These are phyloP conservation scores for Hirtodrosophila histrioides DNA, from an alignment of 2,888 invertebrate genomes.

Conservation along the genomic window DNA sequence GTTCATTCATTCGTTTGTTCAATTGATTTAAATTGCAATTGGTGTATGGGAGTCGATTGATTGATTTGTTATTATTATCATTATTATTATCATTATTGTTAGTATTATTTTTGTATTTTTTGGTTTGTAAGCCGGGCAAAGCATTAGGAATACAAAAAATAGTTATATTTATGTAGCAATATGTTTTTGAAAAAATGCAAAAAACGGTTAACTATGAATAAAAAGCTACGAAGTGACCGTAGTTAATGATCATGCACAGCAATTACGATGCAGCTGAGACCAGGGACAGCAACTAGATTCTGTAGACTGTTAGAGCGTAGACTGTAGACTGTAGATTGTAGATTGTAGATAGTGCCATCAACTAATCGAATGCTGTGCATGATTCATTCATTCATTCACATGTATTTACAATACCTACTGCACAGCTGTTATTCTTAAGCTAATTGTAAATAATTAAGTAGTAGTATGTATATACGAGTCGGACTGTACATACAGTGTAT, in stretches of 20 bases:
- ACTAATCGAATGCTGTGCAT: conserved; percentile 41
- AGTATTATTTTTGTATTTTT: conserved; percentile 27
- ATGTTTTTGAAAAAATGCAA: conserved; percentile 35
- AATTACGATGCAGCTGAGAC: conserved; percentile 9
- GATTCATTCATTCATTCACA: conserved; percentile 29
- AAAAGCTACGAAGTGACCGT: conserved; percentile 50
- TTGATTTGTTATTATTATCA: conserved; percentile 23
- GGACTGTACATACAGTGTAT: background rate
- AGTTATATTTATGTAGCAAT: conserved; percentile 54
- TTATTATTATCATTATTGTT: conserved; percentile 36
- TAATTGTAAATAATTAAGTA: conserved; percentile 14
- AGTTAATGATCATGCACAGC: conserved; percentile 51
- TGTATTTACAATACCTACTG: conserved; percentile 28
- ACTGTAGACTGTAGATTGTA: conserved; percentile 5
- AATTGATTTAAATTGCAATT: conserved; percentile 37
- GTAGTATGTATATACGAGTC: background rate
- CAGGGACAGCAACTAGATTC: background rate
- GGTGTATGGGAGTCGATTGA: conserved; percentile 34
- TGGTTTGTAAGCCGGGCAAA: conserved; percentile 83
- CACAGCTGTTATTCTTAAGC: conserved; percentile 23
- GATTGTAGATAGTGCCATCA: background rate
- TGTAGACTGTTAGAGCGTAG: background rate
- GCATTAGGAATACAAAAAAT: conserved; percentile 76
- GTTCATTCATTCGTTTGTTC: conserved; percentile 12
- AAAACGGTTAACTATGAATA: conserved; percentile 27